phyloP scores from a whole-genome alignment of 1,140 invertebrate genomes.

The Heterodera carotae region DNA sequence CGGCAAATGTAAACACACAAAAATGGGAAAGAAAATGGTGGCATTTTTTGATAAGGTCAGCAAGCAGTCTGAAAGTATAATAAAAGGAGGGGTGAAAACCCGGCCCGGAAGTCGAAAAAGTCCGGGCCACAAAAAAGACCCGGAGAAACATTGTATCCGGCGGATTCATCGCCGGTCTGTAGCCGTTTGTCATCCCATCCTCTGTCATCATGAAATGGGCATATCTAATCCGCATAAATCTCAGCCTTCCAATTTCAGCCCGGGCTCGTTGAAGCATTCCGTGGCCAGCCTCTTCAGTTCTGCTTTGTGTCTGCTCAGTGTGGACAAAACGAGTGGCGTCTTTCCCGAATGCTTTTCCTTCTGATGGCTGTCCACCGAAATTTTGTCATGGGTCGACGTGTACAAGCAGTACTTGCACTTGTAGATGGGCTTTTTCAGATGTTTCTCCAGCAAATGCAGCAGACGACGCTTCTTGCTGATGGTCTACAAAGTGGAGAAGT shows the following conservation, averaged over 20 bases:
- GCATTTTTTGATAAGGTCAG: no score
- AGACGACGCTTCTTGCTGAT: slow-evolving; percentile 47
- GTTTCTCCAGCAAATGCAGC: slow-evolving; percentile 40
- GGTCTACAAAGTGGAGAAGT: slow-evolving; percentile 14
- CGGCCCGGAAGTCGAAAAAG: no score
- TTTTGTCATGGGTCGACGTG: slow-evolving; percentile 33
- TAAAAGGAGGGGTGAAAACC: no score
- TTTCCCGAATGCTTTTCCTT: slow-evolving; percentile 33
- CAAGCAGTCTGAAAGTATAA: no score
- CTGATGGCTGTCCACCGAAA: slow-evolving; percentile 38
- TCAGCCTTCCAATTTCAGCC: slow-evolving; percentile 33
- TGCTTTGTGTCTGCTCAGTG: slow-evolving; percentile 32
- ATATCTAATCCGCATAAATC: no score
- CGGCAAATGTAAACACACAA: no score
- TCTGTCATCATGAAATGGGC: no score
- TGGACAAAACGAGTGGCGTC: slow-evolving; percentile 32
- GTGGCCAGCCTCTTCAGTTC: slow-evolving; percentile 39
- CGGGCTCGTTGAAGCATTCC: slow-evolving; percentile 43
- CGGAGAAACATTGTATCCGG: no score
- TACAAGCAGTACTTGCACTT: slow-evolving; percentile 40
- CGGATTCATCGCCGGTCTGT: neutral
- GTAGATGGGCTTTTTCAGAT: slow-evolving; percentile 39
- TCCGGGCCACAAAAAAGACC: no score
- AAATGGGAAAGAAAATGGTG: no score
- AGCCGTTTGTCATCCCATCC: no score